Evolutionary conservation across 2,888 invertebrate species (phyloP).

Genomic region (Trichogramma evanescens): DNA sequence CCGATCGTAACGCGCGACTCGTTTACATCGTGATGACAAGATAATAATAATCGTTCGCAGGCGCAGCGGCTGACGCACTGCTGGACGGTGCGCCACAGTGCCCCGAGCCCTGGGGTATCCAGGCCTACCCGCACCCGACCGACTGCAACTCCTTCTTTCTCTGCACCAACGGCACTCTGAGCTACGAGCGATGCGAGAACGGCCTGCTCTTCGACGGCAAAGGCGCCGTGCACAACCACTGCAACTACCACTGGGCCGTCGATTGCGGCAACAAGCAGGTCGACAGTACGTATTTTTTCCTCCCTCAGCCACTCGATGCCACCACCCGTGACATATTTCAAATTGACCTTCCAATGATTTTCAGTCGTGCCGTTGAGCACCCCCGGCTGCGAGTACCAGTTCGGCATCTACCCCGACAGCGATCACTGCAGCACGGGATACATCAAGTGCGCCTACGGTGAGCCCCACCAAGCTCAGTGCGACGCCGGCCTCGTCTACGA

Average conservation of each 20-base stretch:
- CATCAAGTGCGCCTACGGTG: slow-evolving; percentile 77
- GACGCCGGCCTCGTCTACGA: slow-evolving; percentile 85
- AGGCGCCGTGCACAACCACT: slow-evolving; percentile 83
- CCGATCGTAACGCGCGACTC: background rate
- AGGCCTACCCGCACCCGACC: slow-evolving; percentile 81
- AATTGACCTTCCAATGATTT: slow-evolving; percentile 19
- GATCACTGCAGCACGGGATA: slow-evolving; percentile 77
- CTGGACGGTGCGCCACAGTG: slow-evolving; percentile 57
- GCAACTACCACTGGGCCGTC: slow-evolving; percentile 91
- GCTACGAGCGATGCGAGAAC: slow-evolving; percentile 85
- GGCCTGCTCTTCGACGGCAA: slow-evolving; percentile 86
- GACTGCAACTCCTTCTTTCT: slow-evolving; percentile 84
- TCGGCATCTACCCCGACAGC: slow-evolving; percentile 79
- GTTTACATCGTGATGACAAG: background rate
- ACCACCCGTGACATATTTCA: background rate
- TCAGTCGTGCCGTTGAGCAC: slow-evolving; percentile 72
- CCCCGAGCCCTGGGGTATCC: slow-evolving; percentile 72
- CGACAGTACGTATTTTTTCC: slow-evolving; percentile 60
- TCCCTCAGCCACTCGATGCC: background rate
- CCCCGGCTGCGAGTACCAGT: slow-evolving; percentile 81
- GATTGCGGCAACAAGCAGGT: slow-evolving; percentile 75
- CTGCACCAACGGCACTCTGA: slow-evolving; percentile 84
- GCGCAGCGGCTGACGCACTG: background rate
- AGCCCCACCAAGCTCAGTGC: slow-evolving; percentile 73
- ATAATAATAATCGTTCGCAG: background rate